Base-by-base conservation (phyloP, 2,888 invertebrate species). In the Drosophila tanythrix region DNA sequence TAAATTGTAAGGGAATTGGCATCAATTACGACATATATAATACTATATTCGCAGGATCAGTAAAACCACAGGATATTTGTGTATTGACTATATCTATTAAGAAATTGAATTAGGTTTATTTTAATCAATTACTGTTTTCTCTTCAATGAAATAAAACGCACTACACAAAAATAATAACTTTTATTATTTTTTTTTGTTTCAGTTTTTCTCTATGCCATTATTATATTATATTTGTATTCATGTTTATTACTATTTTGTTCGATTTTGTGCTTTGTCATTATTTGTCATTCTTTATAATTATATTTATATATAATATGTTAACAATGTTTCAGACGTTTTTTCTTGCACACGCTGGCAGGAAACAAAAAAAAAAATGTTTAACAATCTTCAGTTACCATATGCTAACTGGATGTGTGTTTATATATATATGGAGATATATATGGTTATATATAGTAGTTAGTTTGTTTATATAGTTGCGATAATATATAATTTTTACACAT, bases 141-240 rank as follows among this genome's bases (percentile, higher is more conserved):
- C 43, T 61, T 59, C 21, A 50, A 48, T 68, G 43, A 64, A 83
- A 84, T 83, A 87, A 83, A 83, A 87, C 83, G 67, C 82, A 82
- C 70, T 76, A 73, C 65, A 76, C 82, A 79, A 84, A 87, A 84
- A 82, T 76, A 56, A 76, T 58, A 70, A 74, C 66, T 61, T 83
- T 83, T 87, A 84, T 87, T 83, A 59, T 73, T 46, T 7, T 55
- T 48, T n/a, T 51, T 70, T 53, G 36, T n/a, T 33, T 43, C 46
- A 27, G 27, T 50, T 38, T 57, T 56, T 62, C 58, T 62, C 51
- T 31, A 70, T 43, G 66, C 36, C 56, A 51, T 58, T 64, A 52
- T 36, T 64, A 33, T 21, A 25, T 51, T 61, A 27, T 48, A 50
- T 69, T 38, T 63, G 11, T 58, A 61, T 48, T 57, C 29, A 31